Evolutionary conservation across 92 coral and sea anemone genomes (phyloP).

Genomic region (Zoanthus sociatus): DNA sequence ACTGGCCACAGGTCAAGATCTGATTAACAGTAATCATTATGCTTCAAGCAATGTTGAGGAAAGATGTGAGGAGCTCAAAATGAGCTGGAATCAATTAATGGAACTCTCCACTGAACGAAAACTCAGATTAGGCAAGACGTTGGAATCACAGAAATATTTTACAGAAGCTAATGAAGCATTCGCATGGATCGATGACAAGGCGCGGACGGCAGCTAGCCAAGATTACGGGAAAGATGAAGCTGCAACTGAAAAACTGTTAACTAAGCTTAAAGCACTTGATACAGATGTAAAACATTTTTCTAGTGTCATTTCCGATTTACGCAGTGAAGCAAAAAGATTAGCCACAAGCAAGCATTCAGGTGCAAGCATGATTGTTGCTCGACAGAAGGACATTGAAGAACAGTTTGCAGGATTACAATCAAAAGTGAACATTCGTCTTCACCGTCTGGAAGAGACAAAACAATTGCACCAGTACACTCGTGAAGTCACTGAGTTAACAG

Average conservation of each 20-base stretch:
- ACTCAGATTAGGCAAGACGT: conserved; percentile 69
- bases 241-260: conserved; percentile 84
- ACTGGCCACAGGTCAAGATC: conserved; percentile 88
- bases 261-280: conserved; percentile 87
- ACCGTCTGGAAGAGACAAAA: conserved; percentile 88
- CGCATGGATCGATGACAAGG: conserved; percentile 98
- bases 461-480: conserved; percentile 87
- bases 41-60: conserved; percentile 90
- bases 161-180: conserved; percentile 98
- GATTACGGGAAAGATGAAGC: conserved; percentile 95
- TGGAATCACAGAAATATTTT: conserved; percentile 91
- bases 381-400: conserved; percentile 96
- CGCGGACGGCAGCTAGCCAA: conserved; percentile 91
- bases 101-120: conserved; percentile 77
- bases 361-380: conserved; percentile 64
- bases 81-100: conserved; percentile 76
- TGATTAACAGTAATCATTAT: conserved; percentile 94
- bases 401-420: conserved; percentile 88
- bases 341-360: conserved; percentile 76
- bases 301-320: conserved; percentile 71
- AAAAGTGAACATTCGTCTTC: conserved; percentile 76
- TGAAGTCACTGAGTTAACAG: conserved; percentile 93
- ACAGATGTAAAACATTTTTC: conserved; percentile 83
- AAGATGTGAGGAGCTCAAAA: conserved; percentile 77
- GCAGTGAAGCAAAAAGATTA: conserved; percentile 82